Conservation (phyloP, 2,888 invertebrate species). For the Melolontha melolontha region DNA sequence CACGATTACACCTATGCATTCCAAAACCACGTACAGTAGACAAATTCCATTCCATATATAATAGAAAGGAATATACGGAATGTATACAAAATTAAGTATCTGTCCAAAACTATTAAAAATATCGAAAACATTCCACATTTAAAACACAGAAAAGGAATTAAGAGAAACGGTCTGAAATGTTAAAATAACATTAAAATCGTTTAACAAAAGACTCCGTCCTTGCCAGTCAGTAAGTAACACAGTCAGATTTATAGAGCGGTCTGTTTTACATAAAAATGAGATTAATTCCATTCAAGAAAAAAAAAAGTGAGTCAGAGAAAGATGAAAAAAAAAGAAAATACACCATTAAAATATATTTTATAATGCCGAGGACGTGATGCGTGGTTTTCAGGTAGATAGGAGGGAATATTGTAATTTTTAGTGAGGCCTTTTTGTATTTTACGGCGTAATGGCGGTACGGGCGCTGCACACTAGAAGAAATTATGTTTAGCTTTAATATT, state of each 20-base stretch:
- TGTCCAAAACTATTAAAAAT: too few species aligned
- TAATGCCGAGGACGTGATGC: slow-evolving; percentile 25
- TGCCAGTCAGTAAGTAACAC: slow-evolving; percentile 10
- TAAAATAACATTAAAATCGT: too few species aligned
- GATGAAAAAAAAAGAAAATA: slow-evolving; percentile 1
- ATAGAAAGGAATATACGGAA: too few species aligned
- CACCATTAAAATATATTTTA: slow-evolving; percentile 44
- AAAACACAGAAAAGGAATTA: too few species aligned
- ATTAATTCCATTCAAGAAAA: slow-evolving; percentile 42
- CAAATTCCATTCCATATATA: too few species aligned
- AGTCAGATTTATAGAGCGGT: slow-evolving; percentile 30
- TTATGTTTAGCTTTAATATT: slow-evolving; percentile 43
- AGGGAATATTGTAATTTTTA: slow-evolving; percentile 12
- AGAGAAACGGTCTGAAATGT: too few species aligned
- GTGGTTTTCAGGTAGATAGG: slow-evolving; percentile 16
- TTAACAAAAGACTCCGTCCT: not conserved
- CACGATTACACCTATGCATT: too few species aligned
- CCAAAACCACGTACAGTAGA: too few species aligned
- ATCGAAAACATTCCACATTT: too few species aligned
- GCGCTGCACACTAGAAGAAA: slow-evolving; percentile 27
- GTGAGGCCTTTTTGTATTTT: slow-evolving; percentile 16
- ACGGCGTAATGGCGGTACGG: slow-evolving; percentile 2
- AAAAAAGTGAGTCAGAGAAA: not conserved
- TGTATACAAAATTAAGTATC: too few species aligned
- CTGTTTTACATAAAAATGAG: slow-evolving; percentile 44